A percentile compares a stretch with the other conserved stretches of the same genome.
phyloP scores from a whole-genome alignment of 2,113 vertebrate species.

The Oryctolagus cuniculus region DNA sequence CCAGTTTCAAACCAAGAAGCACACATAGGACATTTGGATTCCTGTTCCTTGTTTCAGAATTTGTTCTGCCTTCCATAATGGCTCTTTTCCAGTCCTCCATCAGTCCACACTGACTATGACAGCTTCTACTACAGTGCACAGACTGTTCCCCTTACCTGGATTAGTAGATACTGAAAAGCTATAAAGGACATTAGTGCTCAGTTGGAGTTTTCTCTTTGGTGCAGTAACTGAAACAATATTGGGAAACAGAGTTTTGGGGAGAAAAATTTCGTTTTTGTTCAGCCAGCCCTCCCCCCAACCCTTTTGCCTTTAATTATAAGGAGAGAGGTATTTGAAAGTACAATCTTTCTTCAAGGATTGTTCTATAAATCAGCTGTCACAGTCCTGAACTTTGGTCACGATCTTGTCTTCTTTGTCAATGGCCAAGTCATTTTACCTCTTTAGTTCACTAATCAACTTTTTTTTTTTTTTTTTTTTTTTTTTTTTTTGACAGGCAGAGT shows the following conservation, averaged over 20 bases:
- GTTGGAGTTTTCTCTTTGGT: neutral
- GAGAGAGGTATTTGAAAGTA: neutral
- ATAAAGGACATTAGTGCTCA: neutral
- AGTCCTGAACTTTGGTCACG: neutral
- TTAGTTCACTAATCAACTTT: neutral
- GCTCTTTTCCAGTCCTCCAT: neutral
- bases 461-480: too few relatives aligned
- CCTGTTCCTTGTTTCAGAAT: conserved; percentile 5
- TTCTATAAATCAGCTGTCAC: conserved; percentile 35
- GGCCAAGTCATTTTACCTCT: neutral
- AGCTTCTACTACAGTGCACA: neutral
- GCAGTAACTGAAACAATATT: neutral
- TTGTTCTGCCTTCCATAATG: neutral
- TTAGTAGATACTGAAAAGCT: neutral
- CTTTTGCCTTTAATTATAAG: neutral
- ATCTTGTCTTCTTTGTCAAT: conserved; percentile 21
- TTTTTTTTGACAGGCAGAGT: too few relatives aligned
- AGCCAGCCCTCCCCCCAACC: neutral
- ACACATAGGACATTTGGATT: neutral
- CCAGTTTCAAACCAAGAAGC: neutral
- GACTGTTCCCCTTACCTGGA: neutral
- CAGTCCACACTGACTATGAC: neutral
- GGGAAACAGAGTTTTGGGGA: neutral
- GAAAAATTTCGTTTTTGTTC: conserved; percentile 5
- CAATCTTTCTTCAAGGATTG: neutral